A percentile compares a stretch with the other conserved stretches of the same genome.
These are phyloP conservation scores for Poecilia picta DNA, from an alignment of 2,797 vertebrate species.

Conservation along the genomic window DNA sequence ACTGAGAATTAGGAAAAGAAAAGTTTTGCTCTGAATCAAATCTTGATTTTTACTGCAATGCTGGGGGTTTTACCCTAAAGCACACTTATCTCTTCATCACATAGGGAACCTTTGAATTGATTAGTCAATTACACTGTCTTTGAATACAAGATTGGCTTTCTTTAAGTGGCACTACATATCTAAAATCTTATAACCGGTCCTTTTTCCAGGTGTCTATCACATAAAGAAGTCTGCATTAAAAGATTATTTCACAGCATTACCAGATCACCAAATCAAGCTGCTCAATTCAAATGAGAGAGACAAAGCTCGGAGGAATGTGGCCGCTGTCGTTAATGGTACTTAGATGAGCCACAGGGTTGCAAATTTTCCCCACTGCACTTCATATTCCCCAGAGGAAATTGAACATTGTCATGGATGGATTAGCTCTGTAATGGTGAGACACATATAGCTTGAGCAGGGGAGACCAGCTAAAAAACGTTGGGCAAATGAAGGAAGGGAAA, in stretches of 20 bases:
- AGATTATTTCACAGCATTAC: conserved; percentile 53
- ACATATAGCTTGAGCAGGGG: conserved; percentile 95
- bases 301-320: conserved; percentile 59
- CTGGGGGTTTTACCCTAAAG: neutral
- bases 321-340: conserved; percentile 66
- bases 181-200: neutral
- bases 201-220: conserved; percentile 8
- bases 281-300: conserved; percentile 59
- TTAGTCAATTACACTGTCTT: neutral
- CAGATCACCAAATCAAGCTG: conserved; percentile 45
- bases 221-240: conserved; percentile 36
- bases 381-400: conserved; percentile 97
- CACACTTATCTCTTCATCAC: neutral
- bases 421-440: conserved; percentile 97
- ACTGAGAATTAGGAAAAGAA: neutral
- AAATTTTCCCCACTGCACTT: conserved; percentile 72
- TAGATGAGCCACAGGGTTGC: conserved; percentile 72
- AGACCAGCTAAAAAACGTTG: conserved; percentile 89
- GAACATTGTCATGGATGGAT: conserved; percentile 99
- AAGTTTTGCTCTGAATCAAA: neutral
- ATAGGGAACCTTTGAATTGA: neutral
- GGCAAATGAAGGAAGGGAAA: conserved; percentile 86
- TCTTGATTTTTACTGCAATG: neutral
- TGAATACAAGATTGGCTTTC: neutral
- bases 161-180: neutral